These are phyloP conservation scores for Hylomyscus alleni DNA, from an alignment of 2,797 vertebrate genomes.

Conservation along the genomic window DNA sequence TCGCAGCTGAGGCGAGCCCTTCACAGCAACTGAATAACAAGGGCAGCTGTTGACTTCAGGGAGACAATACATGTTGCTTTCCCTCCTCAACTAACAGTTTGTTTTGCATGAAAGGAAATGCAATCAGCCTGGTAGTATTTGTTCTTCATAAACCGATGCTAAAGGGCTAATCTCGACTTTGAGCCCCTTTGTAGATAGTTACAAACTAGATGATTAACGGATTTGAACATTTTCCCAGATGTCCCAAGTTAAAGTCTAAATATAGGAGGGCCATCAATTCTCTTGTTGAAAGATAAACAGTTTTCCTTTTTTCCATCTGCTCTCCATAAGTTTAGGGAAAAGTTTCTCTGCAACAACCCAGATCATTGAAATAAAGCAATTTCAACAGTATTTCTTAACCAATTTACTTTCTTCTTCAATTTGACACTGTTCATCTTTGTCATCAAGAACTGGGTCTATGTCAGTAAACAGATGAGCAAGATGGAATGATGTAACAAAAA, in stretches of 20 bases:
- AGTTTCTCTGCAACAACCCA: constrained; percentile 33
- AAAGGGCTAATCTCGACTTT: constrained; percentile 45
- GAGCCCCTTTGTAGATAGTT: constrained; percentile 71
- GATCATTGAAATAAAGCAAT: constrained; percentile 61
- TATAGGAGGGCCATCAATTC: constrained; percentile 78
- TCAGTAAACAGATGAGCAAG: constrained; percentile 41
- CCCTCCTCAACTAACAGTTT: constrained; percentile 13
- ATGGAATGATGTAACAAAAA: constrained; percentile 56
- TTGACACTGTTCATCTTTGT: constrained; percentile 59
- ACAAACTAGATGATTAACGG: constrained; percentile 73
- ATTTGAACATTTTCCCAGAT: constrained; percentile 80
- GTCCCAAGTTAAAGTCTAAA: constrained; percentile 81
- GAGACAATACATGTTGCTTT: constrained; percentile 34
- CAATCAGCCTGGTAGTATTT: constrained; percentile 66
- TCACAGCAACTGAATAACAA: neutral
- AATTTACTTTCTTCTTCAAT: constrained; percentile 60
- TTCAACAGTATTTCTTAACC: constrained; percentile 59
- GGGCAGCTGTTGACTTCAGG: neutral
- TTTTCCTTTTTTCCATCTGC: constrained; percentile 81
- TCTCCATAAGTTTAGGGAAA: constrained; percentile 62
- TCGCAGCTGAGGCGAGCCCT: constrained; percentile 40
- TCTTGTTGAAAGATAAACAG: constrained; percentile 80
- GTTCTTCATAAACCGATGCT: constrained; percentile 32
- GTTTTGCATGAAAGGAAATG: constrained; percentile 69
- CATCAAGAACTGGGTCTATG: constrained; percentile 42